Percentiles rank a stretch among this genome's conserved stretches.
Conservation (phyloP, 1,140 invertebrate genomes). For the Drosophila tropicalis region DNA sequence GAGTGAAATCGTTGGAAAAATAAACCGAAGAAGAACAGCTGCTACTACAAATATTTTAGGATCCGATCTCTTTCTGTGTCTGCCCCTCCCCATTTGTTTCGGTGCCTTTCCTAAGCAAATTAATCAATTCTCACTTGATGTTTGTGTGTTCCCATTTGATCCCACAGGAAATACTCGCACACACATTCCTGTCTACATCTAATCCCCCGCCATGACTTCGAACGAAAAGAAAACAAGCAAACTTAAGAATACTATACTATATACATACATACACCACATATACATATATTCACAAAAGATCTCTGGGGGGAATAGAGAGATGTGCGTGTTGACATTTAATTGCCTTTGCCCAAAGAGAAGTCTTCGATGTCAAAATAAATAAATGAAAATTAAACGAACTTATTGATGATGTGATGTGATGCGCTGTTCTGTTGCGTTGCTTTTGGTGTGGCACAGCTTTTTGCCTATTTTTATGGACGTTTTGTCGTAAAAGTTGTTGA, state of each 20-base stretch:
- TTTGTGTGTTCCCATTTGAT: slow-evolving; percentile 66
- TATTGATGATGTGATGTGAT: slow-evolving; percentile 52
- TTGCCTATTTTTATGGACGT: slow-evolving; percentile 53
- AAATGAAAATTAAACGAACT: slow-evolving; percentile 76
- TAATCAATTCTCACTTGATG: slow-evolving; percentile 71
- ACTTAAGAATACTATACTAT: background rate
- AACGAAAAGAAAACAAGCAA: slow-evolving; percentile 11
- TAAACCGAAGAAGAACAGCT: slow-evolving; percentile 53
- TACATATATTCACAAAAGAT: slow-evolving; percentile 2
- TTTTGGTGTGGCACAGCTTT: slow-evolving; percentile 13
- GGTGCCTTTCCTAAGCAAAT: slow-evolving; percentile 58
- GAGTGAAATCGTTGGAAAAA: slow-evolving; percentile 60
- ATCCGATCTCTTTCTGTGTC: slow-evolving; percentile 42
- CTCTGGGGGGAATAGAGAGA: slow-evolving; percentile 28
- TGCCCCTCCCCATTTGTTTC: slow-evolving; percentile 56
- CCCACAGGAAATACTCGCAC: slow-evolving; percentile 40
- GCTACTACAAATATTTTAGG: slow-evolving; percentile 65
- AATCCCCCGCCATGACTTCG: slow-evolving; percentile 41
- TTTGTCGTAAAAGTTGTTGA: slow-evolving; percentile 30
- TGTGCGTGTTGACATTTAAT: slow-evolving; percentile 80
- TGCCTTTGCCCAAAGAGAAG: slow-evolving; percentile 46
- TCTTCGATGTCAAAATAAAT: slow-evolving; percentile 76
- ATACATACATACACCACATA: slow-evolving; percentile 11
- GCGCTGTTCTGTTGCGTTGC: background rate
- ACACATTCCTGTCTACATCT: slow-evolving; percentile 40